Evolutionary conservation across 2,113 vertebrate genomes (phyloP), one percentile per base, ranked within the genome.

Genomic region (Boleophthalmus pectinirostris): DNA sequence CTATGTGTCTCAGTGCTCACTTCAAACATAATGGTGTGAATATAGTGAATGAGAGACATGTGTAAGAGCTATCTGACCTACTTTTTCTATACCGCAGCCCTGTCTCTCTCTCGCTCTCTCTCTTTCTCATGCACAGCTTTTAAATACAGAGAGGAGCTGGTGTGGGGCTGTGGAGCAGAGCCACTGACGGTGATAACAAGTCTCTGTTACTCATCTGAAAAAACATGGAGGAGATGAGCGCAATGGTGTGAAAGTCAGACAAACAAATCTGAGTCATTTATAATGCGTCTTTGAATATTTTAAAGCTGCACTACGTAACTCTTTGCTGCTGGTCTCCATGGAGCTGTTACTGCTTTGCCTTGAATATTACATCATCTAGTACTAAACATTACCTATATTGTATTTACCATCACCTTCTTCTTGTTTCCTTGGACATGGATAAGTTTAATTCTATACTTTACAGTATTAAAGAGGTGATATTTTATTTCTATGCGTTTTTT

Each of bases 31-130:
- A 69, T 63, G 25, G 81, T 79, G 74, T 79, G 64, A 58, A 25
- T 24, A 67, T 70, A 24, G 64, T 53, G 80, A 79, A 80, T 84
- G 80, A 66, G 70, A 56, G 23, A 2, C 23, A 25, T 0, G 18
- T 51, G 77, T 67, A 75, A 46, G 10, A 35, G 63, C 57, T 67
- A 21, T 73, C 3, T 85, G 87, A 87, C 87, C 86, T 87, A 87
- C 71, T 88, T 89, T 29, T 70, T 66, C 29, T 38, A 24, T 35
- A 7, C 80, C 66, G 79, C 82, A 73, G 75, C 65, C 33, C 12
- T 43, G n/a, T 46, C 58, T 21, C 56, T 21, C 73, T 3, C 60
- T 51, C 33, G 60, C 18, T 33, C 61, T 66, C 43, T 63, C 61
- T 65, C 33, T 63, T 65, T 23, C 63, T 18, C 58, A 25, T 68